phyloP scores from a whole-genome alignment of 2,888 invertebrate genomes.

The Dexiosoma caninum region DNA sequence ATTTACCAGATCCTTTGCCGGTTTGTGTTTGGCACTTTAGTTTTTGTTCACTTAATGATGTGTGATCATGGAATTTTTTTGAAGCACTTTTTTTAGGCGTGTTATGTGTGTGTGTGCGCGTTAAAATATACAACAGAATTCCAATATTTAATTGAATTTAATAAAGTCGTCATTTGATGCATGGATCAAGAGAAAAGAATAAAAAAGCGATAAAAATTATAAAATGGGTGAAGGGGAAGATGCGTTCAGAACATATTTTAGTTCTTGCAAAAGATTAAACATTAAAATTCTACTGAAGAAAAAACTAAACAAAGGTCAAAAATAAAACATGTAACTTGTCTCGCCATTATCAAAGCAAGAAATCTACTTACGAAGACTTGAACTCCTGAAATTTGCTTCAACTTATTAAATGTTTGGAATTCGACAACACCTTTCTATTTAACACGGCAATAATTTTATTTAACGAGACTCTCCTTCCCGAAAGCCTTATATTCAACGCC shows the following conservation, averaged over 20 bases:
- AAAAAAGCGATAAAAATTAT: not conserved
- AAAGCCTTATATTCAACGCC: too few relatives aligned
- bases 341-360: too few relatives aligned
- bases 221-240: not conserved
- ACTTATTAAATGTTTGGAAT: too few relatives aligned
- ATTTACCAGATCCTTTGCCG: constrained; percentile 7
- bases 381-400: too few relatives aligned
- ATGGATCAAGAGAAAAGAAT: constrained; percentile 27
- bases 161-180: constrained; percentile 64
- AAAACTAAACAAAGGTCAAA: not conserved
- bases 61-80: constrained; percentile 68
- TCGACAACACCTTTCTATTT: too few relatives aligned
- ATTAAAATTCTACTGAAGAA: not conserved
- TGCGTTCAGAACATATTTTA: not conserved
- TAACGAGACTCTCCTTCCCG: too few relatives aligned
- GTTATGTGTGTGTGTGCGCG: not conserved
- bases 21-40: not conserved
- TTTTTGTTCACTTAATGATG: constrained; percentile 66
- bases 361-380: too few relatives aligned
- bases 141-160: constrained; percentile 65
- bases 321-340: not conserved
- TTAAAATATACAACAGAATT: constrained; percentile 58
- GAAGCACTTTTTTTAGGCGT: constrained; percentile 42
- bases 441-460: too few relatives aligned
- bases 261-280: too few relatives aligned